These are phyloP conservation scores for Passer domesticus DNA, from an alignment of 2,113 vertebrate species.

Conservation along the genomic window DNA sequence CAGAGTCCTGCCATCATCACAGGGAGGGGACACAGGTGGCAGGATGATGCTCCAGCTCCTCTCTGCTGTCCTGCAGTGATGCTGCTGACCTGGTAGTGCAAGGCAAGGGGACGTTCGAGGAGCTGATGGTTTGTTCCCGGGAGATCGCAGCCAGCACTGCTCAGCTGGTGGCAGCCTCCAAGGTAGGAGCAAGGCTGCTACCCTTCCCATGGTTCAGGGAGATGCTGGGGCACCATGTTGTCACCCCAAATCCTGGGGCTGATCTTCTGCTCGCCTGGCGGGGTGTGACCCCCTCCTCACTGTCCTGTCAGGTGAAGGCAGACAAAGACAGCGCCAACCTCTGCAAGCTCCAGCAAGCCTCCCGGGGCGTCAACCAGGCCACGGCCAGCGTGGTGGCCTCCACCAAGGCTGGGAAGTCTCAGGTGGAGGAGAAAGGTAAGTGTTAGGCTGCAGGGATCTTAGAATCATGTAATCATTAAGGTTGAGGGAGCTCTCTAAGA, in stretches of 20 bases:
- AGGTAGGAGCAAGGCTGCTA: conserved; percentile 74
- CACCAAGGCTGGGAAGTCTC: conserved; percentile 90
- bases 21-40: rapidly evolving
- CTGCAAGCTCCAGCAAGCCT: conserved; percentile 86
- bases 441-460: background rate
- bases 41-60: background rate
- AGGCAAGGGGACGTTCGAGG: conserved; percentile 94
- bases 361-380: conserved; percentile 89
- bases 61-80: conserved; percentile 73
- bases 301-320: conserved; percentile 86
- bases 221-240: background rate
- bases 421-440: conserved; percentile 92
- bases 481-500: background rate
- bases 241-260: background rate
- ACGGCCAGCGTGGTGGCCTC: conserved; percentile 90
- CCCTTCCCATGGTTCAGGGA: rapidly evolving
- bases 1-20: background rate
- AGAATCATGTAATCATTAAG: background rate
- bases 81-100: conserved; percentile 93
- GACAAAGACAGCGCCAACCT: conserved; percentile 92
- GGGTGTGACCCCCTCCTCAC: background rate
- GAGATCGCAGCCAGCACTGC: conserved; percentile 96
- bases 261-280: rapidly evolving
- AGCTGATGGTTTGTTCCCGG: conserved; percentile 94
- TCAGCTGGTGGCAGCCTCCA: conserved; percentile 95